These are phyloP conservation scores for Mus pahari DNA, from an alignment of 2,113 vertebrate species.

Conservation along the genomic window DNA sequence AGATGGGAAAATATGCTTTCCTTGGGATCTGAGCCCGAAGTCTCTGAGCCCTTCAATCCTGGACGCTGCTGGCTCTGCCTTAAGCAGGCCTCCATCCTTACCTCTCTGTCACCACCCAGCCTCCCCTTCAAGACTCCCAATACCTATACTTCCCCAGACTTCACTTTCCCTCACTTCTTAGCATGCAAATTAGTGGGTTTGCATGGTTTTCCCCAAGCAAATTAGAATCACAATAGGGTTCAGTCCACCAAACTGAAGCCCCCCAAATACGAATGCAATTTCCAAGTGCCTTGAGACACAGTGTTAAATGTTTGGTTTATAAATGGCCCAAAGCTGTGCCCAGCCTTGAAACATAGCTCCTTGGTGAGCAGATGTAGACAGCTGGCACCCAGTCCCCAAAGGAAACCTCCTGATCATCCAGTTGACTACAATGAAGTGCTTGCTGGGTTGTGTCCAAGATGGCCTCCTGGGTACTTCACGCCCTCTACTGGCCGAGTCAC, in stretches of 20 bases:
- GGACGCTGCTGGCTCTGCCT: neutral
- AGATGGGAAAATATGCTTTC: neutral
- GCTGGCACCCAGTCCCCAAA: conserved; percentile 73
- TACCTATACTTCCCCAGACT: too few relatives aligned
- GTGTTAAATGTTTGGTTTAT: conserved; percentile 86
- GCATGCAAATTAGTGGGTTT: neutral
- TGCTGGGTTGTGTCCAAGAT: conserved; percentile 74
- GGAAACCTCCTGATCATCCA: conserved; percentile 72
- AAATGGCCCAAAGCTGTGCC: conserved; percentile 82
- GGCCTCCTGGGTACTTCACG: conserved; percentile 26
- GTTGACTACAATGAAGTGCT: conserved; percentile 48
- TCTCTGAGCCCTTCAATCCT: neutral
- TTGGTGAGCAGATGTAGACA: conserved; percentile 77
- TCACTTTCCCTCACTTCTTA: neutral
- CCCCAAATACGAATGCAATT: conserved; percentile 79
- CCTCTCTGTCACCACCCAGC: neutral
- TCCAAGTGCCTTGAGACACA: conserved; percentile 83
- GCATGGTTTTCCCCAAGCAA: conserved; percentile 14
- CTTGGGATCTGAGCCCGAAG: neutral
- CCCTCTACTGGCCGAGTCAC: neutral
- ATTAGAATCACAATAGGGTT: neutral
- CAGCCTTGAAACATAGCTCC: conserved; percentile 82
- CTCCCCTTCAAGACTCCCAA: too few relatives aligned
- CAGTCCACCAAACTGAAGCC: conserved; percentile 63
- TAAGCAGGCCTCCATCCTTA: neutral